Percentiles rank a stretch among this genome's conserved stretches.
Evolutionary conservation across 2,888 invertebrate species (phyloP).

Genomic region (Hemicrepidius hirtus): DNA sequence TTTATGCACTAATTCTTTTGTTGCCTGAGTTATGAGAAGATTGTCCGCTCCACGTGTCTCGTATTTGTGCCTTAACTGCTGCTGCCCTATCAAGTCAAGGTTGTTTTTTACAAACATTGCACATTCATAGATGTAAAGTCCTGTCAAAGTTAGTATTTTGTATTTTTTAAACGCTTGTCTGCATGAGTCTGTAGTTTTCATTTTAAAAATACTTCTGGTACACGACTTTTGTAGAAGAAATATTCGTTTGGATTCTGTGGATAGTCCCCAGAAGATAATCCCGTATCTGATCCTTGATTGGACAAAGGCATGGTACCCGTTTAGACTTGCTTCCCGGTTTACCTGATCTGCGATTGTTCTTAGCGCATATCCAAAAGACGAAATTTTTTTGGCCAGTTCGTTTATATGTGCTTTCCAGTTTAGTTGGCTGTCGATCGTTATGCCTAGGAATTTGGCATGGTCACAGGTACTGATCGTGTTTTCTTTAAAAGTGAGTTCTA

Average conservation of each 20-base stretch:
- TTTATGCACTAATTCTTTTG: too few relatives aligned
- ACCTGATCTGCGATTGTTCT: not conserved
- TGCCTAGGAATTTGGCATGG: not conserved
- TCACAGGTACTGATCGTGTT: not conserved
- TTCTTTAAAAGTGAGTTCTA: not conserved
- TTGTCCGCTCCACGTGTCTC: too few relatives aligned
- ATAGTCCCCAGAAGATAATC: not conserved
- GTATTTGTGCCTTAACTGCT: too few relatives aligned
- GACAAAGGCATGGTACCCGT: not conserved
- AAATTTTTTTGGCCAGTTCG: not conserved
- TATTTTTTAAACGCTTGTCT: not conserved
- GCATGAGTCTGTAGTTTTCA: not conserved
- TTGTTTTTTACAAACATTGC: too few relatives aligned
- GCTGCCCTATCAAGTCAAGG: too few relatives aligned
- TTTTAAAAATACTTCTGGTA: not conserved
- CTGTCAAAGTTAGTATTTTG: not conserved
- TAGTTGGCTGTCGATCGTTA: not conserved
- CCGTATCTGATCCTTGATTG: not conserved
- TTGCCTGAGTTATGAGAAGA: too few relatives aligned
- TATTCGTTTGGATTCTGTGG: not conserved
- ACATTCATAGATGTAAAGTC: not conserved
- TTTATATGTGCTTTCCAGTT: not conserved
- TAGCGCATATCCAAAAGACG: not conserved
- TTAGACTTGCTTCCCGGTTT: not conserved
- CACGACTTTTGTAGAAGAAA: not conserved